Conservation (phyloP, 2,888 invertebrate genomes). For the Dasysyrphus albostriatus region DNA sequence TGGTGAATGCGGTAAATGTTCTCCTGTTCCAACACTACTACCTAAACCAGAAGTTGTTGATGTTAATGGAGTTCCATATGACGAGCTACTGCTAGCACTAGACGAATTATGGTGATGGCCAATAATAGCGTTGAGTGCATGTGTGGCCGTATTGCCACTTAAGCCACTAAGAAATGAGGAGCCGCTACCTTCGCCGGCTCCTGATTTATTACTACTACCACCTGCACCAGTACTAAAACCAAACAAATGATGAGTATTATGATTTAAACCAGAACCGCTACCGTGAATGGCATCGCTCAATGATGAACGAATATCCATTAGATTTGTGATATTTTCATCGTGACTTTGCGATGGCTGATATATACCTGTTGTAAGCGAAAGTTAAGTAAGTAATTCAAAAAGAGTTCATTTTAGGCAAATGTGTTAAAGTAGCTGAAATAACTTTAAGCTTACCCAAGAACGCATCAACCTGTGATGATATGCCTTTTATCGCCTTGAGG, state of each 20-base stretch:
- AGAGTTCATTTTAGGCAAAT: slow-evolving; percentile 17
- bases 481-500: slow-evolving; percentile 95
- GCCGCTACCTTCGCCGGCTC: slow-evolving; percentile 78
- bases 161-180: slow-evolving; percentile 81
- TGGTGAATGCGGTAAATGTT: slow-evolving; percentile 87
- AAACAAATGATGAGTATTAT: slow-evolving; percentile 78
- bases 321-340: slow-evolving; percentile 81
- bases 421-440: background rate
- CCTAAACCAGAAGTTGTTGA: slow-evolving; percentile 77
- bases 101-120: slow-evolving; percentile 77
- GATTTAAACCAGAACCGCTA: slow-evolving; percentile 76
- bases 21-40: slow-evolving; percentile 80
- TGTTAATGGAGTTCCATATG: slow-evolving; percentile 80
- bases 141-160: slow-evolving; percentile 79
- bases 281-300: slow-evolving; percentile 81
- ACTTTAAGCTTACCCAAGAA: slow-evolving; percentile 90
- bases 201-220: slow-evolving; percentile 60
- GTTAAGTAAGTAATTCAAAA: slow-evolving; percentile 42
- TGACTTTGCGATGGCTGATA: slow-evolving; percentile 81
- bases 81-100: slow-evolving; percentile 71
- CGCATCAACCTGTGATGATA: slow-evolving; percentile 97
- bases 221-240: slow-evolving; percentile 72
- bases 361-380: slow-evolving; percentile 79
- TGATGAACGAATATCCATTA: slow-evolving; percentile 82
- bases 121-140: slow-evolving; percentile 82